Evolutionary conservation across 2,888 invertebrate species (phyloP), one percentile per base, ranked within the genome.

Genomic region (Lasioglossum morio): DNA sequence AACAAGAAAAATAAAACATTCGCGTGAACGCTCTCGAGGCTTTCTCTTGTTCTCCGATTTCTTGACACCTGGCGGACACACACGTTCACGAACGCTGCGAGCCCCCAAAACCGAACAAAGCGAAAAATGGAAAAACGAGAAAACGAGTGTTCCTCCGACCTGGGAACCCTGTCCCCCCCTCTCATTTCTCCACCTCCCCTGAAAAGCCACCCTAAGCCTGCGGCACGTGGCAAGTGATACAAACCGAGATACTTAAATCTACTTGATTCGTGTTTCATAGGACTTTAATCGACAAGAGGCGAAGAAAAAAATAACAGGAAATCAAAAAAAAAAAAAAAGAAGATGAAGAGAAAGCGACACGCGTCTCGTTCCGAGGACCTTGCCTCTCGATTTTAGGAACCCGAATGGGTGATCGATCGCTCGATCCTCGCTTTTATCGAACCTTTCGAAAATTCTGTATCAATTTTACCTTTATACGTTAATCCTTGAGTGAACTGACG

Each of bases 191-290:
- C 86, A 27, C 79, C 77, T 88, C 90, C 86, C 46, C 86, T 90
- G 86, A 90, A 69, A 69, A 92, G 94, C 94, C 94, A 94, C 94
- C 94, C 93, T 94, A 92, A 93, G 94, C 93, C 94, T 91, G 85
- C 87, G 94, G 94, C 93, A 94, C 88, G 94, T 94, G 95, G 94
- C 94, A 94, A 93, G 94, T 95, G 94, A 95, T 94, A 94, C 92
- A 90, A 72, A 88, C 75, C 72, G 84, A 84, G 88, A 88, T 87
- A 91, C 81, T 90, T 92, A 90, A 91, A 89, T 92, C 92, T 93
- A 91, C 88, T 93, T 89, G 88, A 93, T 93, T 93, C 92, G 92
- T 92, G 91, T 93, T 93, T 93, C 92, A 88, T 92, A 92, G 87
- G 34, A 92, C 91, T 89, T 87, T 84, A 89, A 89, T 89, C 80